phyloP scores from a whole-genome alignment of 37 sponge, comb jelly and placozoan genomes.

The Theonella swinhoei region DNA sequence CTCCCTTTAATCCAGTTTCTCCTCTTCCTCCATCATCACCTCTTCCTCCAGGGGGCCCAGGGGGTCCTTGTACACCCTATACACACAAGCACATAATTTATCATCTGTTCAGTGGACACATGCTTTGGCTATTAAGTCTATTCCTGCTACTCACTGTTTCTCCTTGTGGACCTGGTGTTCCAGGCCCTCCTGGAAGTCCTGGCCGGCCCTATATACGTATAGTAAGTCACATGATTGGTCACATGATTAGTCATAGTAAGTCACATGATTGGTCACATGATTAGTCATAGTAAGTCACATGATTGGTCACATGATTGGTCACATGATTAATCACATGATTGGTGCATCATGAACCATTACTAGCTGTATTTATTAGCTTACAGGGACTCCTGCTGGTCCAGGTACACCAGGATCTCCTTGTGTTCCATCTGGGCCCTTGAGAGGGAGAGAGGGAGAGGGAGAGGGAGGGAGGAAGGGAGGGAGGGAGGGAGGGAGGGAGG shows the following conservation, averaged over 20 bases:
- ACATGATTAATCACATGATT: too few species aligned
- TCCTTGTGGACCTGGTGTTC: slow-evolving; percentile 18
- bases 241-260: neutral
- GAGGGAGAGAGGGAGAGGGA: neutral
- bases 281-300: neutral
- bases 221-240: too few species aligned
- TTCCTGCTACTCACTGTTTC: neutral
- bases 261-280: neutral
- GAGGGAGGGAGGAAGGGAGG: neutral
- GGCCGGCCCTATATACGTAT: neutral
- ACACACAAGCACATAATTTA: too few species aligned
- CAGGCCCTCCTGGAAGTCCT: slow-evolving; percentile 31
- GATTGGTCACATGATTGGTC: too few species aligned
- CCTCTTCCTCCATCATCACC: slow-evolving; percentile 5
- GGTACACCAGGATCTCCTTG: slow-evolving; percentile 15
- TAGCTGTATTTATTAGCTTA: too few species aligned
- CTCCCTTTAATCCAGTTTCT: too few species aligned
- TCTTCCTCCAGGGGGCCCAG: slow-evolving; percentile 1
- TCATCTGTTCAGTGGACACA: too few species aligned
- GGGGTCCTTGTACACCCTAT: slow-evolving; percentile 23
- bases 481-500: neutral
- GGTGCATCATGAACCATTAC: too few species aligned
- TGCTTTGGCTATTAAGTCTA: neutral
- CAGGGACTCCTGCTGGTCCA: neutral
- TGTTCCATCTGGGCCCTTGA: slow-evolving; percentile 21